A percentile compares a stretch with the other conserved stretches of the same genome.
These are phyloP conservation scores for Bombyx mandarina DNA, from an alignment of 1,140 invertebrate genomes.

Conservation along the genomic window DNA sequence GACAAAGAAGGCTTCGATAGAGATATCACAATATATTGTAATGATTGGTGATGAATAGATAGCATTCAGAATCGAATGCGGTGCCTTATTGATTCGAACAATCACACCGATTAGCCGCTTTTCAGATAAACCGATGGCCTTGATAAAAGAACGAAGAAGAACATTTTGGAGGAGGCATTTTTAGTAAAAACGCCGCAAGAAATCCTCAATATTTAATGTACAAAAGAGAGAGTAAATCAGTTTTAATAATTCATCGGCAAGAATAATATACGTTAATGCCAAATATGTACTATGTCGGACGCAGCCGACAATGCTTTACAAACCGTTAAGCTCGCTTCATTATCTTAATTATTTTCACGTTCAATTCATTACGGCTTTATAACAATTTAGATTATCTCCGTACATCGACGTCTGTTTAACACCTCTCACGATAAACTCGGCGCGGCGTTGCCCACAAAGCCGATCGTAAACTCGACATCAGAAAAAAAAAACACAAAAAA, in stretches of 20 bases:
- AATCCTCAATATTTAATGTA: too few relatives aligned
- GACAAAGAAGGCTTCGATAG: slow-evolving; percentile 15
- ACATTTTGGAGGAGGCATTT: slow-evolving; percentile 2
- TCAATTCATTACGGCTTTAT: slow-evolving; percentile 41
- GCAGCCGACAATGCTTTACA: slow-evolving; percentile 6
- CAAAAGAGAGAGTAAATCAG: too few relatives aligned
- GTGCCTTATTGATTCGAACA: slow-evolving; percentile 42
- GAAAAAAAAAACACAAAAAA: slow-evolving; percentile 43
- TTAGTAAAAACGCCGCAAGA: too few relatives aligned
- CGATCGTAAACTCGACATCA: slow-evolving; percentile 39
- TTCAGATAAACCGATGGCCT: slow-evolving; percentile 3
- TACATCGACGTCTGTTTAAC: slow-evolving; percentile 39
- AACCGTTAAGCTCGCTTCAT: slow-evolving; percentile 18
- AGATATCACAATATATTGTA: slow-evolving; percentile 22
- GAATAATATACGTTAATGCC: too few relatives aligned
- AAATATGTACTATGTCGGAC: too few relatives aligned
- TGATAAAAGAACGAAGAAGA: background rate
- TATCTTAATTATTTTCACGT: slow-evolving; percentile 45
- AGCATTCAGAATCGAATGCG: slow-evolving; percentile 9
- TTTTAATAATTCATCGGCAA: too few relatives aligned
- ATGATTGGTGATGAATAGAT: slow-evolving; percentile 21
- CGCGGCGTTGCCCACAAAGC: slow-evolving; percentile 38
- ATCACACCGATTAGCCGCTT: slow-evolving; percentile 30
- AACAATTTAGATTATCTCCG: slow-evolving; percentile 38
- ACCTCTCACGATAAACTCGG: slow-evolving; percentile 32